Percentiles rank a stretch among this genome's conserved stretches.
Evolutionary conservation across 2,113 vertebrate genomes (phyloP).

Genomic region (Elgaria multicarinata): DNA sequence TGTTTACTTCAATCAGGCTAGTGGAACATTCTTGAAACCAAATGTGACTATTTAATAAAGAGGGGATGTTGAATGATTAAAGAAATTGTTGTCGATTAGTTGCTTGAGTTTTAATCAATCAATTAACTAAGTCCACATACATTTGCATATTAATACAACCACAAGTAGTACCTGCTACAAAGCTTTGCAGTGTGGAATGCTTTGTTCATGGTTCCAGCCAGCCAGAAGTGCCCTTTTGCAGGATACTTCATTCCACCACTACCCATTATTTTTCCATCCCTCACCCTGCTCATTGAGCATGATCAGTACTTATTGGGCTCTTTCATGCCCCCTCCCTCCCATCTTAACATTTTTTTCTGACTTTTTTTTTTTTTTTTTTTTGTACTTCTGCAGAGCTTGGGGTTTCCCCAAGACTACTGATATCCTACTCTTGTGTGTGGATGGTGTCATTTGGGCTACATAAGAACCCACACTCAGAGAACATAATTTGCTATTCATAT

Average conservation of each 20-base stretch:
- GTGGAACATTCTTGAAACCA: neutral
- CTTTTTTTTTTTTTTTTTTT: too few species aligned
- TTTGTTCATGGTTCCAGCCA: neutral
- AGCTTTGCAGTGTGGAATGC: neutral
- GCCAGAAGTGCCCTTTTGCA: neutral
- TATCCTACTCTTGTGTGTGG: neutral
- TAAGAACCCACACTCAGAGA: neutral
- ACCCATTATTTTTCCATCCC: neutral
- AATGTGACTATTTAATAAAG: neutral
- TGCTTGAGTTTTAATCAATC: neutral
- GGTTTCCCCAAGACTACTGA: neutral
- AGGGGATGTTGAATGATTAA: neutral
- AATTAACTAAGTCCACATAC: neutral
- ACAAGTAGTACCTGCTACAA: too few species aligned
- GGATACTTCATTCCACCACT: neutral
- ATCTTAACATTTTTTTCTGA: neutral
- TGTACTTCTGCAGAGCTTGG: neutral
- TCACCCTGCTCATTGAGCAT: neutral
- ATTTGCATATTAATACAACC: neutral
- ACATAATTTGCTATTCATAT: too few species aligned
- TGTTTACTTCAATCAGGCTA: neutral
- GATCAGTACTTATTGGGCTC: neutral
- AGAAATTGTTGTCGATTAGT: neutral
- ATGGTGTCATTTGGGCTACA: neutral
- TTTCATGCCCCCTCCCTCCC: too few species aligned